Conservation (phyloP, 2,888 invertebrate species). For the Acanthosepion pharaonis region DNA sequence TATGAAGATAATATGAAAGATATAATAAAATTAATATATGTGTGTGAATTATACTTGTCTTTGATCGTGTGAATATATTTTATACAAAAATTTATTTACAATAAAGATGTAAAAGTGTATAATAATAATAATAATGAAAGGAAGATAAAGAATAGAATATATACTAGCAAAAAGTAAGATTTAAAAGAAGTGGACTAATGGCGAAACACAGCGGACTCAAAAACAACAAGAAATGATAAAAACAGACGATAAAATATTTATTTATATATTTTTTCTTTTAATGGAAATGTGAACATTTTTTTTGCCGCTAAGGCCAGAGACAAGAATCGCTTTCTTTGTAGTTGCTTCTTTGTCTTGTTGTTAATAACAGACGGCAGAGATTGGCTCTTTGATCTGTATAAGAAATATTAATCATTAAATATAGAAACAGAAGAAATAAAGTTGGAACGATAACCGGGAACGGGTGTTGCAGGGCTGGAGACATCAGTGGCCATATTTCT, state of each 20-base stretch:
- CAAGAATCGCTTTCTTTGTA: constrained; percentile 15
- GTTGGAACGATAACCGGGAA: background rate
- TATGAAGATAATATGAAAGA: background rate
- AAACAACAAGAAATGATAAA: background rate
- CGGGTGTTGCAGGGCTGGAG: background rate
- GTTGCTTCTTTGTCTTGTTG: constrained; percentile 50
- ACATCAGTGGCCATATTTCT: background rate
- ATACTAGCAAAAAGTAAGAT: background rate
- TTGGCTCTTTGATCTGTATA: constrained; percentile 42
- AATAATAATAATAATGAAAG: background rate
- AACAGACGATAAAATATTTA: constrained; percentile 18
- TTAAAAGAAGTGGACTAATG: background rate
- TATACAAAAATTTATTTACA: constrained; percentile 8
- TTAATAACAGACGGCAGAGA: constrained; percentile 49
- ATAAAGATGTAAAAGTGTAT: background rate
- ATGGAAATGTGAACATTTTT: background rate
- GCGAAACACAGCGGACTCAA: background rate
- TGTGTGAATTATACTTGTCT: background rate
- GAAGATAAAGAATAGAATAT: background rate
- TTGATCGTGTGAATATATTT: background rate
- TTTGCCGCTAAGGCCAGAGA: background rate
- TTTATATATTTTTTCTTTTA: background rate
- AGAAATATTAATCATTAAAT: constrained; percentile 38
- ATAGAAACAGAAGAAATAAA: constrained; percentile 14
- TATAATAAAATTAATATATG: background rate